Base-by-base conservation (phyloP, 2,113 vertebrate species). In the Shinisaurus crocodilurus region DNA sequence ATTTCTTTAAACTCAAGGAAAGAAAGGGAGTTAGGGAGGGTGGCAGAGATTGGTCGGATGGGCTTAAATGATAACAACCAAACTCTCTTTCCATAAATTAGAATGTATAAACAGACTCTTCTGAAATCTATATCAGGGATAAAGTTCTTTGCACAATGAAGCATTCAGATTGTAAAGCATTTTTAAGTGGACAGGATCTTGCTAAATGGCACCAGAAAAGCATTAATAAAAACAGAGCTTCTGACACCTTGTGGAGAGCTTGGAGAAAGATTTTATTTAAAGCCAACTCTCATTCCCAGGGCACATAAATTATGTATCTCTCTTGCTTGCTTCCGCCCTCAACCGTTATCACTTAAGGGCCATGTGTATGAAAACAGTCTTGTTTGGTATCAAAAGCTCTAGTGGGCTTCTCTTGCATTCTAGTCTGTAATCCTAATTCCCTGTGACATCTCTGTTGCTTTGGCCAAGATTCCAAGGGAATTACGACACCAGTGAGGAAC, bases 391-490 rank as follows among this genome's bases (percentile, higher is more conserved):
- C 12, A 90, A 94, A 95, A 65, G 57, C 63, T 45, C 87, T 91
- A 43, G 75, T 91, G 29, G 88, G 90, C 79, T 94, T 91, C 91
- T 94, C 83, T 92, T 0, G 0, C 86, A 93, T 92, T 82, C 43
- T 69, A 89, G 89, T 89, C 92, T 89, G 82, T 94, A 95, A 91
- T 91, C 74, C 67, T 96, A 94, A 95, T 94, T 87, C 89, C 70
- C 92, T 93, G 75, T 95, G 93, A 93, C 89, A 90, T 89, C 84
- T 80, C 76, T 89, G 89, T 89, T 94, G 76, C 40, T 92, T 84
- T 93, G 88, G 92, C 92, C 70, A 90, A 93, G 86, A 89, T 91
- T 95, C 89, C 90, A 82, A 48, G 81, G 75, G 93, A 92, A 91
- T 96, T 95, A 92, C 91, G 91, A 89, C 72, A 82, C 84, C 81